Evolutionary conservation across 1,140 invertebrate species (phyloP).

Genomic region (Phenacoccus solenopsis): DNA sequence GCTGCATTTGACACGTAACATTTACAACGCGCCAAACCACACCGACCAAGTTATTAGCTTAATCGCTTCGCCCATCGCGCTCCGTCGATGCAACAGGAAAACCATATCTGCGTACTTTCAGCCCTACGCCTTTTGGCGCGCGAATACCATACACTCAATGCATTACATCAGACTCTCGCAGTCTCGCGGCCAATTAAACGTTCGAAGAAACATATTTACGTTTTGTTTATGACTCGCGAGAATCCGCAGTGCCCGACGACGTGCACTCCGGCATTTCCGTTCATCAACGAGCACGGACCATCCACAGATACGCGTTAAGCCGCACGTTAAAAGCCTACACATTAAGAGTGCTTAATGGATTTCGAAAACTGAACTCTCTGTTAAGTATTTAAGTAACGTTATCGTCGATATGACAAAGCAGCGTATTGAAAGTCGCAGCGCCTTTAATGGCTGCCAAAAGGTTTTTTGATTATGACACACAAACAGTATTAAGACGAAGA

Average conservation of each 20-base stretch:
- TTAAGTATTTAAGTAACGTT: constrained; percentile 3
- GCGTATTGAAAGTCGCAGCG: background rate
- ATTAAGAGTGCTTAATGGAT: background rate
- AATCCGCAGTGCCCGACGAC: no score
- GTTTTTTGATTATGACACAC: background rate
- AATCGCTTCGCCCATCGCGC: background rate
- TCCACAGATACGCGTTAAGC: no score
- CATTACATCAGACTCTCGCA: no score
- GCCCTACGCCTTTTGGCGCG: no score
- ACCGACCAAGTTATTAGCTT: background rate
- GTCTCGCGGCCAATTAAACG: no score
- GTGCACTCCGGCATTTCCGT: no score
- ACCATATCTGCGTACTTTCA: no score
- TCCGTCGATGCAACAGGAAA: background rate
- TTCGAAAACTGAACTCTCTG: background rate
- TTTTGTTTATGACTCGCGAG: no score
- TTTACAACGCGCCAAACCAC: background rate
- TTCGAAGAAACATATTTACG: no score
- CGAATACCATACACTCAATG: no score
- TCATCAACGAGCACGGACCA: no score
- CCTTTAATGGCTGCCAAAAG: background rate
- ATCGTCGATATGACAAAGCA: background rate
- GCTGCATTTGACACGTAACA: no score
- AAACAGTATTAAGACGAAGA: background rate
- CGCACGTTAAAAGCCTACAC: background rate